Evolutionary conservation across 2,113 vertebrate species (phyloP).

Genomic region (Cyphomyrus plagiostoma): DNA sequence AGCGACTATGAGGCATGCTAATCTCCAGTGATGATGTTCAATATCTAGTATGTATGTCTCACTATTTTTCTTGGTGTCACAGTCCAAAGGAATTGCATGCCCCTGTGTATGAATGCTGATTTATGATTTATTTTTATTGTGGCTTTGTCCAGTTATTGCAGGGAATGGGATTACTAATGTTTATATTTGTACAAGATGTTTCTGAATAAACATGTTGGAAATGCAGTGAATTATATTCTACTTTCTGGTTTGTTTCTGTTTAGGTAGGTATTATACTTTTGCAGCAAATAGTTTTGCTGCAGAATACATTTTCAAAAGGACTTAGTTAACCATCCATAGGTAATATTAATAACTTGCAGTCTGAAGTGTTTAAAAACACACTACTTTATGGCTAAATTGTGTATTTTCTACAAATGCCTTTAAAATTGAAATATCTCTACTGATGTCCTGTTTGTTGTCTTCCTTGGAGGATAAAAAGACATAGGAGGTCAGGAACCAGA

Average conservation of each 20-base stretch:
- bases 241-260: conserved; percentile 5
- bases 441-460: neutral
- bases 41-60: neutral
- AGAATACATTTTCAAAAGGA: neutral
- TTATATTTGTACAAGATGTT: conserved; percentile 25
- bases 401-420: neutral
- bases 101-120: conserved; percentile 12
- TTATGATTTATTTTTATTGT: conserved; percentile 11
- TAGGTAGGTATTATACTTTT: neutral
- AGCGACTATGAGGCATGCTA: conserved; percentile 9
- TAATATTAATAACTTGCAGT: neutral
- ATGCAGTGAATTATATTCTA: conserved; percentile 3
- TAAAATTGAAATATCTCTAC: neutral
- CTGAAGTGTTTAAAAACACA: neutral
- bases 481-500: neutral
- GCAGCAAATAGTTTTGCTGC: neutral
- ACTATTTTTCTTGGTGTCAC: conserved; percentile 14
- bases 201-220: conserved; percentile 14
- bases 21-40: conserved; percentile 9
- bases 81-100: conserved; percentile 11
- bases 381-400: neutral
- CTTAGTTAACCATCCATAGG: neutral
- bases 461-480: neutral
- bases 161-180: conserved; percentile 12
- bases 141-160: conserved; percentile 18